Base-by-base conservation (phyloP, 2,888 invertebrate genomes). In the Hydropsyche betteni region DNA sequence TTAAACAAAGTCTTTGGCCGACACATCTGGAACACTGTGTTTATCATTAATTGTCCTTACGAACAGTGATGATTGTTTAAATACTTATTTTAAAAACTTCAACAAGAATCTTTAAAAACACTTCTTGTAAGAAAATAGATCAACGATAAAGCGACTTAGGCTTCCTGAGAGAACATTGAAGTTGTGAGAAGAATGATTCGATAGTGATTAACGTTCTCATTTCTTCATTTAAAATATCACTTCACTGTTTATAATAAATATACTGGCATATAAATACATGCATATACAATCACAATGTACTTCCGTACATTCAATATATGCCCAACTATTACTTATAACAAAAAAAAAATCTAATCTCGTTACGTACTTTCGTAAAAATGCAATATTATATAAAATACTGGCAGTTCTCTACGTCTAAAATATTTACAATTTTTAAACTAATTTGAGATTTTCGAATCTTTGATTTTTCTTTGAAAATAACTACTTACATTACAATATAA, bases 1-100 rank as follows among this genome's bases (percentile, higher is more conserved):
- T 68, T 77, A 75, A 78, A 79, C 76, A 78, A 64, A 75, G 76
- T 79, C 79, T 79, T 79, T 79, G 79, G 79, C 77, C 79, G 77
- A 77, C 76, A 77, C 74, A 74, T 77, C 74, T 78, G 74, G 77
- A 78, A 78, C 78, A 76, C 72, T 72, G 50, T 51, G 24, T 69
- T 69, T 72, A 33, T 34, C 78, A 75, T 74, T 68, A 51, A 69
- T 73, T 73, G 70, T 69, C 75, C 34, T 64, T 33, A 64, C 34
- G 52, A 70, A 70, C 36, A 10, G 53, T 52, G 36, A 61, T 44
- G 38, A 55, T 69, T 33, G 50, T 52, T 64, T 38, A 51, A 77
- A 72, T 69, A 55, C 38, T 72, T 72, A 72, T 38, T 36, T 61
- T 24, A 34, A 14, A 55, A 72, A 72, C 44, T 61, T 72, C 52